Conservation (phyloP, 2,888 invertebrate species). For the Drosophila austrosaltans region DNA sequence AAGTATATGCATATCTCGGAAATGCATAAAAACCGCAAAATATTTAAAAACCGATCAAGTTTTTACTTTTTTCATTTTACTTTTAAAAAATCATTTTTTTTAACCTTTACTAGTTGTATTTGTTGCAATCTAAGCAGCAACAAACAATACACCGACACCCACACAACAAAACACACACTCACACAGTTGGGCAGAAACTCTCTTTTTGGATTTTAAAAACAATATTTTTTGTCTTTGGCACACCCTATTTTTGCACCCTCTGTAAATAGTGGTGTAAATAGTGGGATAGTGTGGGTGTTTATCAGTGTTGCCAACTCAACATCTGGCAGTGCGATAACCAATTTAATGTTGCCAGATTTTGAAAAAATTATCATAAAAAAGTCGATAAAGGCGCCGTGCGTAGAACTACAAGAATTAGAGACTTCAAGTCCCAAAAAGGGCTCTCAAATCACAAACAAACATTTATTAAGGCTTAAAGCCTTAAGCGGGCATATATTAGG, state of each 20-base stretch:
- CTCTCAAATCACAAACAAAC: too few species aligned
- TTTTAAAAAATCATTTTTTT: slow-evolving; percentile 4
- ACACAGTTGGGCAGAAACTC: slow-evolving; percentile 12
- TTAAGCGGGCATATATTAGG: too few species aligned
- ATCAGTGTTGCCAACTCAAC: not conserved
- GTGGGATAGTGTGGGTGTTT: slow-evolving; percentile 1
- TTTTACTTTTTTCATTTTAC: slow-evolving; percentile 14
- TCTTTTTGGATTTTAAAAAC: slow-evolving; percentile 5
- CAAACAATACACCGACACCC: slow-evolving; percentile 10
- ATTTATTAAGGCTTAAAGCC: too few species aligned
- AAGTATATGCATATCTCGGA: not conserved
- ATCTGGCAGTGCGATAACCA: not conserved
- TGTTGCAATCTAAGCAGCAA: slow-evolving; percentile 4
- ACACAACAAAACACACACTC: slow-evolving; percentile 18
- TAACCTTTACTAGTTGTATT: slow-evolving; percentile 9
- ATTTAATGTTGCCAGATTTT: not conserved
- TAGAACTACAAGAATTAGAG: not conserved
- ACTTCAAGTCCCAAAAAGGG: not conserved
- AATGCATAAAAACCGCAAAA: slow-evolving; percentile 35
- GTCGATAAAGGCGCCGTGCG: not conserved
- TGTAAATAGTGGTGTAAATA: not conserved
- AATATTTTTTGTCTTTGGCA: slow-evolving; percentile 16
- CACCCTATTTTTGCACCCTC: slow-evolving; percentile 12
- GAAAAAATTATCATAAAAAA: not conserved
- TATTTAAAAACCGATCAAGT: slow-evolving; percentile 26